Evolutionary conservation across 2,113 vertebrate species (phyloP).

Genomic region (Poicephalus gulielmi): DNA sequence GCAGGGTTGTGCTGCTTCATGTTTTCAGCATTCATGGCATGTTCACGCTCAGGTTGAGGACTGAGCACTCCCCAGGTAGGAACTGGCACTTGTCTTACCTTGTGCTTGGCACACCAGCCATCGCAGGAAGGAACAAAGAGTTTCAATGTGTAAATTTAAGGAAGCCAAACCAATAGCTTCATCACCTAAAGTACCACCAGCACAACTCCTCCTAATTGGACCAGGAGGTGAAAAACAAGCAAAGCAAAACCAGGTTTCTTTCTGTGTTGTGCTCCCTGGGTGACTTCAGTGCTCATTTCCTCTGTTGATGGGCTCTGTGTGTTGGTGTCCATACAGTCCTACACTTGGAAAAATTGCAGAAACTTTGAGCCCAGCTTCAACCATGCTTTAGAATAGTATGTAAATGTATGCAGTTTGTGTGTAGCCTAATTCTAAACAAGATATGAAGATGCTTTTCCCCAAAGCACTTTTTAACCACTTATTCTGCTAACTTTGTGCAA

Average conservation of each 20-base stretch:
- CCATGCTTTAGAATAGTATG: background rate
- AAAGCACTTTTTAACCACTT: background rate
- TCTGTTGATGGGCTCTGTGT: background rate
- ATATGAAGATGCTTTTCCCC: background rate
- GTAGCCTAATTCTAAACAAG: background rate
- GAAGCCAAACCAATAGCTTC: background rate
- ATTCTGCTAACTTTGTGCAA: background rate
- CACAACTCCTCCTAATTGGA: background rate
- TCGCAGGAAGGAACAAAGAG: background rate
- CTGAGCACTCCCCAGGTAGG: background rate
- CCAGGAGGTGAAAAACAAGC: background rate
- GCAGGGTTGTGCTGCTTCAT: background rate
- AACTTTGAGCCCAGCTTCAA: background rate
- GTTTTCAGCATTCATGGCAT: background rate
- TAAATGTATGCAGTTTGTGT: background rate
- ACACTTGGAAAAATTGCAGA: background rate
- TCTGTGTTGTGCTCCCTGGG: fast-evolving
- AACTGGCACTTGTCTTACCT: background rate
- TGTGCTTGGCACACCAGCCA: background rate
- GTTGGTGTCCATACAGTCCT: background rate
- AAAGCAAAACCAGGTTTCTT: background rate
- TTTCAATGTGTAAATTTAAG: background rate
- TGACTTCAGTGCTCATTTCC: background rate
- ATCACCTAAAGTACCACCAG: background rate
- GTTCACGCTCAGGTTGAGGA: background rate